These are phyloP conservation scores for Momotus momota DNA, from an alignment of 2,797 vertebrate species.

Conservation along the genomic window DNA sequence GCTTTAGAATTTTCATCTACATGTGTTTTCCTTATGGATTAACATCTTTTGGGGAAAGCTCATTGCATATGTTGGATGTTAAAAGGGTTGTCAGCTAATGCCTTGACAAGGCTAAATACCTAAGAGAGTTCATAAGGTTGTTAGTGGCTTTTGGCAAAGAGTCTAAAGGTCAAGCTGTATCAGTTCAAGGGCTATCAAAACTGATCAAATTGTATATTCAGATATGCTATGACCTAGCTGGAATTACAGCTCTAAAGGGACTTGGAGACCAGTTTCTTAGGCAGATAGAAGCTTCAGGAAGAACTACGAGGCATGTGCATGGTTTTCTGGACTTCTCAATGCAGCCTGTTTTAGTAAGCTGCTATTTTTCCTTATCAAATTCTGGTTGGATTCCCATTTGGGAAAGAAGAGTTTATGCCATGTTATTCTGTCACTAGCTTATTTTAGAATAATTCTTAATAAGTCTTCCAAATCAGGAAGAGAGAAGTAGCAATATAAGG, in stretches of 20 bases:
- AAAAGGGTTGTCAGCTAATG: conserved; percentile 57
- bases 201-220: conserved; percentile 70
- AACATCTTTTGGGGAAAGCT: conserved; percentile 18
- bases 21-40: conserved; percentile 40
- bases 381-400: neutral
- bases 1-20: conserved; percentile 40
- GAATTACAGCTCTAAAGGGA: conserved; percentile 21
- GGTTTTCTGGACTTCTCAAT: neutral
- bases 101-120: conserved; percentile 65
- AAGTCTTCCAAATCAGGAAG: neutral
- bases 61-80: conserved; percentile 36
- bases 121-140: conserved; percentile 74
- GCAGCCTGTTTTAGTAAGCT: neutral
- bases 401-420: neutral
- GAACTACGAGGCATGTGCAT: neutral
- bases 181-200: conserved; percentile 74
- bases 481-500: neutral
- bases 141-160: conserved; percentile 71
- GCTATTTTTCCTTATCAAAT: neutral
- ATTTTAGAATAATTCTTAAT: neutral
- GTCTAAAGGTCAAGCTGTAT: conserved; percentile 74
- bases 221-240: conserved; percentile 76
- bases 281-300: neutral
- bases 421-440: neutral
- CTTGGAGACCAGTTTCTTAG: neutral